phyloP scores from a whole-genome alignment of 2,797 vertebrate genomes.

The Meriones psammophilus region DNA sequence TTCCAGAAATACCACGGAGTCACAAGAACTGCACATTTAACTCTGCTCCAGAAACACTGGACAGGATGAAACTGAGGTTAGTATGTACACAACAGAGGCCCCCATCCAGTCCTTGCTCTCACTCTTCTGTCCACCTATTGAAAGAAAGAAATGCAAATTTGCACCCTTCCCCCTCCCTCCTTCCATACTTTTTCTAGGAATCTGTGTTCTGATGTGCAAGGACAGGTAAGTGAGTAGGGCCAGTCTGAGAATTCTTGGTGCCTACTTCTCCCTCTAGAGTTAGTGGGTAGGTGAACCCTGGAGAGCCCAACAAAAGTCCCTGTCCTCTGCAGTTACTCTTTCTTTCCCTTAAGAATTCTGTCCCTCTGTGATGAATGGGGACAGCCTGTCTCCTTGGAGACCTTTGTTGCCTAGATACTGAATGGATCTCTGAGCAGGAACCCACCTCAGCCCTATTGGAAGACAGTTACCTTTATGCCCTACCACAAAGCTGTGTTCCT shows the following conservation, averaged over 20 bases:
- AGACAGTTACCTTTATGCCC: neutral
- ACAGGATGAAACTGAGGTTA: neutral
- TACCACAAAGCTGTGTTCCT: neutral
- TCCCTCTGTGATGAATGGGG: neutral
- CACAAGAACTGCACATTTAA: neutral
- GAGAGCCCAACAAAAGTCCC: neutral
- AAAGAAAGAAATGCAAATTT: neutral
- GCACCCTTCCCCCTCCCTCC: neutral
- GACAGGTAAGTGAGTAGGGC: neutral
- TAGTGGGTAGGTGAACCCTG: neutral
- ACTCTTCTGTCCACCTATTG: neutral
- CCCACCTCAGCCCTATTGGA: neutral
- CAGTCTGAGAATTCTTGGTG: neutral
- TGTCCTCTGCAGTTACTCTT: neutral
- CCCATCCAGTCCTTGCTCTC: no score
- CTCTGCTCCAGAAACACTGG: neutral
- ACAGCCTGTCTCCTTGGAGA: neutral
- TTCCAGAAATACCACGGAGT: neutral
- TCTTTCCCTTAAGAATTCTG: neutral
- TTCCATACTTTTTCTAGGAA: neutral
- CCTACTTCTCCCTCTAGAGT: neutral
- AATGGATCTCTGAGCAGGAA: neutral
- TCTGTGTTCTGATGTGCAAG: neutral
- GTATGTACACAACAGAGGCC: neutral
- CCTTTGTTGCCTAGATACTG: neutral